phyloP scores from a whole-genome alignment of 23 tunicate genomes.

The Trididemnum miniatum region DNA sequence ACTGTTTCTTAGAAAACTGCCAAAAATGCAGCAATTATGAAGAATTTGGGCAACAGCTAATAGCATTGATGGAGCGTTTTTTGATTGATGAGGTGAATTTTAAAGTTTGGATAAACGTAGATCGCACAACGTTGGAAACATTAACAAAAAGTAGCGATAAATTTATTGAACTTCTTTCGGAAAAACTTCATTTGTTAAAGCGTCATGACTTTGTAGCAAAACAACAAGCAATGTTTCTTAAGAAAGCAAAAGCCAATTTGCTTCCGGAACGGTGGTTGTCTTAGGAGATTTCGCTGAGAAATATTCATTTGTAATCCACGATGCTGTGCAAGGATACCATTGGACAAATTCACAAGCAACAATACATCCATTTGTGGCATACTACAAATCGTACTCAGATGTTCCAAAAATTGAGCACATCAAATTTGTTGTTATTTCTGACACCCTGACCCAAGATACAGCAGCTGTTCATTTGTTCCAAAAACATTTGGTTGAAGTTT shows the following conservation, averaged over 20 bases:
- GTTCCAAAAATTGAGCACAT: background rate
- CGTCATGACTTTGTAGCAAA: background rate
- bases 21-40: background rate
- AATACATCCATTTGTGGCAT: background rate
- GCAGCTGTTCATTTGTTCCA: slow-evolving; percentile 16
- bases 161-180: background rate
- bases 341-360: background rate
- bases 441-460: slow-evolving; percentile 7
- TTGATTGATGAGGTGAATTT: background rate
- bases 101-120: background rate
- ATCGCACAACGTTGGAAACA: background rate
- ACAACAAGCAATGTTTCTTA: background rate
- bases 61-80: background rate
- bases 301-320: background rate
- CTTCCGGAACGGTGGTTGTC: background rate
- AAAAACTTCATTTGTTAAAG: background rate
- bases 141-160: background rate
- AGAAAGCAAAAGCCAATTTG: background rate
- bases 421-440: slow-evolving; percentile 11
- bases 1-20: background rate
- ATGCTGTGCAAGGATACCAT: background rate
- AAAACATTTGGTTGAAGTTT: background rate
- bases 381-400: background rate
- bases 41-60: background rate
- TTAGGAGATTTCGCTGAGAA: background rate